These are phyloP conservation scores for Ispidina picta DNA, from an alignment of 2,797 vertebrate species.

Conservation along the genomic window DNA sequence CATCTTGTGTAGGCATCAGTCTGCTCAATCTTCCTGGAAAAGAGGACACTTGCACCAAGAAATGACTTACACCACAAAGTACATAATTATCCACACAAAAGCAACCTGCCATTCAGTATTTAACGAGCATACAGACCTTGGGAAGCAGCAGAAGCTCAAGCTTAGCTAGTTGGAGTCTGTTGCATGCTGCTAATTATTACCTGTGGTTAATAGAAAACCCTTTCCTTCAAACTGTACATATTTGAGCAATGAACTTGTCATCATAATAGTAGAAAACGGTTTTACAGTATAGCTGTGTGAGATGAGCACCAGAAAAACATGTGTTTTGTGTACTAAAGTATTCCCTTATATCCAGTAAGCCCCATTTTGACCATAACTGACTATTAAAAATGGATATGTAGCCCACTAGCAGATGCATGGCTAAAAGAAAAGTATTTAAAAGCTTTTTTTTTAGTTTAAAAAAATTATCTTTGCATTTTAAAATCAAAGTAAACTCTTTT, in stretches of 20 bases:
- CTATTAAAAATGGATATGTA: constrained; percentile 74
- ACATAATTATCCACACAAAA: constrained; percentile 63
- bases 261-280: constrained; percentile 67
- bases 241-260: constrained; percentile 74
- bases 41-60: constrained; percentile 64
- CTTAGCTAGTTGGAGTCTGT: constrained; percentile 61
- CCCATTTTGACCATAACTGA: constrained; percentile 66
- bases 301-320: constrained; percentile 87
- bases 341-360: constrained; percentile 81
- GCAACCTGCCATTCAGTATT: constrained; percentile 50
- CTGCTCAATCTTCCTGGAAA: constrained; percentile 67
- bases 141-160: constrained; percentile 53
- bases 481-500: constrained; percentile 77
- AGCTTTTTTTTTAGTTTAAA: constrained; percentile 75
- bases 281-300: constrained; percentile 78
- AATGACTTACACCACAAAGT: constrained; percentile 61
- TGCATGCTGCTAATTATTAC: constrained; percentile 64
- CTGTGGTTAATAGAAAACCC: constrained; percentile 71
- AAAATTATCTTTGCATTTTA: constrained; percentile 75
- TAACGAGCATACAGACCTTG: constrained; percentile 27
- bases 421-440: constrained; percentile 77
- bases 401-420: constrained; percentile 73
- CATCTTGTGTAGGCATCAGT: constrained; percentile 77
- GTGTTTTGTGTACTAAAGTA: constrained; percentile 72
- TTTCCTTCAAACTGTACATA: constrained; percentile 66